Conservation (phyloP, 1,140 invertebrate species). For the Apis florea region DNA sequence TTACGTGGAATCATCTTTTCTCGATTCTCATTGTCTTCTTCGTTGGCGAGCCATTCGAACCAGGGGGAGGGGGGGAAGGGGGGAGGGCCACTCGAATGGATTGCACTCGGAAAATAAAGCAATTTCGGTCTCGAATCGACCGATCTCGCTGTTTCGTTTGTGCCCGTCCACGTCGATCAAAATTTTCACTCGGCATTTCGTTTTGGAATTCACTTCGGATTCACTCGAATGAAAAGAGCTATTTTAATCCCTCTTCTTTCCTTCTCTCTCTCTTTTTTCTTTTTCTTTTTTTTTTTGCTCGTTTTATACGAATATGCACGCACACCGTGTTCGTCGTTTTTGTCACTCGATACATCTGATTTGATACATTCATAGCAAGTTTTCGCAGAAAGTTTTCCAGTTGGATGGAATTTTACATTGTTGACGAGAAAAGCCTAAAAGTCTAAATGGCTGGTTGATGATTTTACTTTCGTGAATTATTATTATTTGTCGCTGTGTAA, state of each 20-base stretch:
- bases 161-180: neutral
- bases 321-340: neutral
- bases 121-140: conserved; percentile 23
- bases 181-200: conserved; percentile 10
- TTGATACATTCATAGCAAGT: too few relatives aligned
- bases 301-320: neutral
- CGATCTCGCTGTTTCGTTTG: neutral
- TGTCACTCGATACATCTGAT: too few relatives aligned
- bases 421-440: too few relatives aligned
- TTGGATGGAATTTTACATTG: too few relatives aligned
- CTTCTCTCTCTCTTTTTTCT: neutral
- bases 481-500: neutral
- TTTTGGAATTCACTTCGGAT: neutral
- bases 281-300: neutral
- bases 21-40: conserved; percentile 45
- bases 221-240: neutral
- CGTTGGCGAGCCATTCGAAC: conserved; percentile 1
- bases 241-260: neutral
- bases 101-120: conserved; percentile 43
- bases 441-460: too few relatives aligned
- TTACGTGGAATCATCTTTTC: conserved; percentile 45
- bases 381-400: too few relatives aligned
- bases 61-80: too few relatives aligned
- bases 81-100: neutral
- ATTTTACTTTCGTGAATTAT: too few relatives aligned